Evolutionary conservation across 2,113 vertebrate species (phyloP).

Genomic region (Quiscalus mexicanus): DNA sequence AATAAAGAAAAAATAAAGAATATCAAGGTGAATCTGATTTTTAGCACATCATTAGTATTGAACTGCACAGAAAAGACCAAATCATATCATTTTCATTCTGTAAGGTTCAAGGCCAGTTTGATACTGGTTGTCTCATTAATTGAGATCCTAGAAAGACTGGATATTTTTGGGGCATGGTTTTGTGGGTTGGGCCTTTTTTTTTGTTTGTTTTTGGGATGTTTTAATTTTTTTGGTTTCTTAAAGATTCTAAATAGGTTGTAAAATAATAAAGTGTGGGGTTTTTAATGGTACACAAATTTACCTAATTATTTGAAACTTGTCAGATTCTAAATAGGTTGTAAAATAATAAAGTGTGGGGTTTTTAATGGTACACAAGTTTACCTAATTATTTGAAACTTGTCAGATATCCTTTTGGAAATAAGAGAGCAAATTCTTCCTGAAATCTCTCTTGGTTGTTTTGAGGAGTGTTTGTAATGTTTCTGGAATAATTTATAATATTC

Average conservation of each 20-base stretch:
- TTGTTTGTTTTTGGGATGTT: accelerated
- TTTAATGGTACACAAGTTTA: background rate
- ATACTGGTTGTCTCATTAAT: background rate
- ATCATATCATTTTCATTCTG: background rate
- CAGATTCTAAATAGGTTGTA: background rate
- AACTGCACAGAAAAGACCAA: background rate
- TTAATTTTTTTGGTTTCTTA: accelerated
- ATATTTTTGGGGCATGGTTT: accelerated
- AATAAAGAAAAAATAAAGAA: background rate
- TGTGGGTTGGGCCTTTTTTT: background rate
- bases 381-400: background rate
- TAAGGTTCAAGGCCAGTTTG: accelerated
- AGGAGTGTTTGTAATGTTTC: background rate
- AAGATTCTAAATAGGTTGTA: background rate
- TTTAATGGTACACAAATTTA: background rate
- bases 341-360: accelerated
- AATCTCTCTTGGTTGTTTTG: background rate
- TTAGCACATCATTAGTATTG: background rate
- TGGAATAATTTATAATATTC: background rate
- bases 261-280: accelerated
- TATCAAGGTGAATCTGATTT: background rate
- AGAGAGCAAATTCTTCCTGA: background rate
- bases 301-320: background rate
- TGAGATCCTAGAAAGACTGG: background rate
- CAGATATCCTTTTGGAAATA: background rate